Conservation (phyloP, 2,888 invertebrate genomes). For the Drosophila buzzatii region DNA sequence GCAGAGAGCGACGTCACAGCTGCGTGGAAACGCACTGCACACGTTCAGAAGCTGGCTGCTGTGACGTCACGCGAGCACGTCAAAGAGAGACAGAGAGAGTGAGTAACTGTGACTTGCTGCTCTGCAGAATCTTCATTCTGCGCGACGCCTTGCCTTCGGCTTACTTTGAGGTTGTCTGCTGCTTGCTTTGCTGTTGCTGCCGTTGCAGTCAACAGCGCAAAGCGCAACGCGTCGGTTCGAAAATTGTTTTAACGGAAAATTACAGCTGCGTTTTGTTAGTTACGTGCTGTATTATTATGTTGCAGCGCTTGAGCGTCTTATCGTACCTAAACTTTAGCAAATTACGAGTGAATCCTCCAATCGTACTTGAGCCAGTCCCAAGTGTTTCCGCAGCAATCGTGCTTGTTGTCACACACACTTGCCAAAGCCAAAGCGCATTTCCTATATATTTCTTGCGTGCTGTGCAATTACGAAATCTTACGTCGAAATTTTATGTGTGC, state of each 20-base stretch:
- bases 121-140: conserved; percentile 21
- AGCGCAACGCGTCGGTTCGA: conserved; percentile 77
- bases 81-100: not conserved
- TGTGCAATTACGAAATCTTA: conserved; percentile 71
- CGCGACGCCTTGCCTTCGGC: conserved; percentile 31
- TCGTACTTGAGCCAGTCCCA: conserved; percentile 5
- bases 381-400: conserved; percentile 8
- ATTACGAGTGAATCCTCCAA: conserved; percentile 27
- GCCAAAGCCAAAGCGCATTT: conserved; percentile 36
- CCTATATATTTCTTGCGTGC: conserved; percentile 10
- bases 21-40: conserved; percentile 1
- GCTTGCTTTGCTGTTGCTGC: conserved; percentile 30
- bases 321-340: conserved; percentile 15
- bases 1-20: conserved; percentile 31
- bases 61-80: conserved; percentile 28
- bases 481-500: conserved; percentile 51
- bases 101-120: not conserved
- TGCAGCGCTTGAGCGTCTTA: conserved; percentile 12
- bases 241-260: conserved; percentile 52
- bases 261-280: conserved; percentile 25
- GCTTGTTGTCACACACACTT: conserved; percentile 9
- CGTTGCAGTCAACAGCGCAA: conserved; percentile 75
- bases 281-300: conserved; percentile 20
- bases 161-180: conserved; percentile 38
- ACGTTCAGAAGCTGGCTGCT: conserved; percentile 21